Evolutionary conservation across 53 echinoderm and acorn worm species (phyloP), one percentile per base, ranked within the genome.

Genomic region (Henricia sp.): DNA sequence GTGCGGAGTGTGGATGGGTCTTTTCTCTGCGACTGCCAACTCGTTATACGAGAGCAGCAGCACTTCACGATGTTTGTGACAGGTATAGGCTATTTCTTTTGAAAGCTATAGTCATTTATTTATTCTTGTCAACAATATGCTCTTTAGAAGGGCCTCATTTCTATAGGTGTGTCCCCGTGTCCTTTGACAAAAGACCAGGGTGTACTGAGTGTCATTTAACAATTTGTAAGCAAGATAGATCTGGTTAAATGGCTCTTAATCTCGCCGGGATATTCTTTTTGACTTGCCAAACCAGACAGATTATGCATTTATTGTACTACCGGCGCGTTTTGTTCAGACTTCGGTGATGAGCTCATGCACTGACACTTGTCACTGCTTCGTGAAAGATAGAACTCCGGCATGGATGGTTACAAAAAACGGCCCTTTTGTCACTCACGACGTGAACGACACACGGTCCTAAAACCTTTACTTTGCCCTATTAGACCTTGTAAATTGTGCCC

Each of bases 151-250:
- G 76, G 58, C 32, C 17, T 0, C 41, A 4, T 76, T 76, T 76
- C 59, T 59, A 76, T 59, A 76, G 76, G 76, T 76, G 76, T 74
- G 74, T 27, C 14, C 4, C 41, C 40, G 76, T 24, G 76, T 17
- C 37, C 26, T 23, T 56, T 39, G 24, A 41, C 58, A 59, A 76
- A 68, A 40, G 43, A 4, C 76, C 76, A 76, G 59, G 76, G 76
- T 76, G 76, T 76, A 58, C 54, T 25, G 76, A 58, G 76, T 76
- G 26, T 40, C 59, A 41, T 76, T 76, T 76, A 76, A 76, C 43
- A 58, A 59, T 76, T 57, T 29, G 76, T 76, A 76, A 76, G 59
- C 76, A 76, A 76, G 40, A 40, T 29, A 17, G 59, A n/a, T 40
- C 58, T 41, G 39, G 56, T 43, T 41, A 20, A 40, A 59, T 58